These are phyloP conservation scores for Eupithecia subumbrata DNA, from an alignment of 2,888 invertebrate species.

Conservation along the genomic window DNA sequence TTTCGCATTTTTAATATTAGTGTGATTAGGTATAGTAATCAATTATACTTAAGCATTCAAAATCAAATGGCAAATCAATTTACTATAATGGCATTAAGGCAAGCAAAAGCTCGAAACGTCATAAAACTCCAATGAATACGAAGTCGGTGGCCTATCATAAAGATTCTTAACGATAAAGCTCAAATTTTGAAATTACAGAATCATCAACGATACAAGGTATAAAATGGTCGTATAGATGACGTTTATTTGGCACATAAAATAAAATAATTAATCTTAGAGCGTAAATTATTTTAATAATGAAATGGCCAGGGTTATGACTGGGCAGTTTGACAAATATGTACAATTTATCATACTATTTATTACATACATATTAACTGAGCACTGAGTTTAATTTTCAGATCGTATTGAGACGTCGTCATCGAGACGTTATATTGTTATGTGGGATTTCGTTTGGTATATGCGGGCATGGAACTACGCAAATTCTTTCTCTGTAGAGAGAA, in stretches of 20 bases:
- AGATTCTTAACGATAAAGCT: slow-evolving; percentile 47
- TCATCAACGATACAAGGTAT: slow-evolving; percentile 25
- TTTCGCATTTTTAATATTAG: no score
- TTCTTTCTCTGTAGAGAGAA: no score
- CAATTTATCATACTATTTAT: background rate
- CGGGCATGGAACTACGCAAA: no score
- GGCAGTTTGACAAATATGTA: background rate
- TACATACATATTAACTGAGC: no score
- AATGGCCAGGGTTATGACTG: background rate
- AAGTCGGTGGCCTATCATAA: slow-evolving; percentile 50
- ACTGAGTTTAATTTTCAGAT: no score
- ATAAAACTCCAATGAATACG: slow-evolving; percentile 52
- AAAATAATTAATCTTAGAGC: background rate
- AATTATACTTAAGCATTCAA: background rate
- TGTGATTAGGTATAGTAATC: background rate
- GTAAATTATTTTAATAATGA: background rate
- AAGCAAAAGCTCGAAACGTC: slow-evolving; percentile 18
- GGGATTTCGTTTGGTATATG: no score
- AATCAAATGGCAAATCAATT: background rate
- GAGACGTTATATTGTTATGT: no score
- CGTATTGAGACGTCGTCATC: no score
- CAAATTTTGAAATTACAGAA: slow-evolving; percentile 53
- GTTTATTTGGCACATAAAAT: slow-evolving; percentile 24
- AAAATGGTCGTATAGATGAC: slow-evolving; percentile 20
- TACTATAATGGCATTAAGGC: background rate